phyloP scores from a whole-genome alignment of 2,888 invertebrate genomes.

The Chymomyza caudatula region DNA sequence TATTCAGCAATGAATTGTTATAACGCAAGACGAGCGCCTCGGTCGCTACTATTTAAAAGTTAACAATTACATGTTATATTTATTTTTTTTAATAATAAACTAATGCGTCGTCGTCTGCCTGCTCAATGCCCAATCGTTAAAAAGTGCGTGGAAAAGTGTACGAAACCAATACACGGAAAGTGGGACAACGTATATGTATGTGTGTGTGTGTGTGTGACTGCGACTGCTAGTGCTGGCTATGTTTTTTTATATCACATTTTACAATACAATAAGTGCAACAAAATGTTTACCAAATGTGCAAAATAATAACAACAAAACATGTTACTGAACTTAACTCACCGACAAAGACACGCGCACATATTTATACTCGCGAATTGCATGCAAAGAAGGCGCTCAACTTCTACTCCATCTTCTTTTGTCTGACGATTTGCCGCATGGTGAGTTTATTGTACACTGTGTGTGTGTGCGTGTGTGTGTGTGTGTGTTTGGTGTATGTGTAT shows the following conservation, averaged over 20 bases:
- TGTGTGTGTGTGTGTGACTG: slow-evolving; percentile 35
- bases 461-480: slow-evolving; percentile 6
- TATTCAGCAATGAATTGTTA: slow-evolving; percentile 65
- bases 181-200: slow-evolving; percentile 58
- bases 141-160: slow-evolving; percentile 71
- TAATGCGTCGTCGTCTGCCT: slow-evolving; percentile 50
- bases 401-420: slow-evolving; percentile 58
- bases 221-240: slow-evolving; percentile 37
- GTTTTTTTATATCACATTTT: slow-evolving; percentile 17
- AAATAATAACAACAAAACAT: slow-evolving; percentile 56
- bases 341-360: background rate
- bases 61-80: slow-evolving; percentile 27
- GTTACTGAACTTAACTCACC: slow-evolving; percentile 13
- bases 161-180: slow-evolving; percentile 71
- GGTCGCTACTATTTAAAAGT: slow-evolving; percentile 27
- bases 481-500: slow-evolving; percentile 19
- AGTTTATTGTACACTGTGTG: slow-evolving; percentile 33
- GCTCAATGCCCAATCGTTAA: slow-evolving; percentile 48
- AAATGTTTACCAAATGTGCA: slow-evolving; percentile 53
- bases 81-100: slow-evolving; percentile 46
- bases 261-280: slow-evolving; percentile 37
- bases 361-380: background rate
- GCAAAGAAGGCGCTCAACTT: background rate
- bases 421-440: slow-evolving; percentile 70
- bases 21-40: slow-evolving; percentile 65